A percentile compares a stretch with the other conserved stretches of the same genome.
Evolutionary conservation across 2,797 vertebrate genomes (phyloP).

Genomic region (Rhinophrynus dorsalis): DNA sequence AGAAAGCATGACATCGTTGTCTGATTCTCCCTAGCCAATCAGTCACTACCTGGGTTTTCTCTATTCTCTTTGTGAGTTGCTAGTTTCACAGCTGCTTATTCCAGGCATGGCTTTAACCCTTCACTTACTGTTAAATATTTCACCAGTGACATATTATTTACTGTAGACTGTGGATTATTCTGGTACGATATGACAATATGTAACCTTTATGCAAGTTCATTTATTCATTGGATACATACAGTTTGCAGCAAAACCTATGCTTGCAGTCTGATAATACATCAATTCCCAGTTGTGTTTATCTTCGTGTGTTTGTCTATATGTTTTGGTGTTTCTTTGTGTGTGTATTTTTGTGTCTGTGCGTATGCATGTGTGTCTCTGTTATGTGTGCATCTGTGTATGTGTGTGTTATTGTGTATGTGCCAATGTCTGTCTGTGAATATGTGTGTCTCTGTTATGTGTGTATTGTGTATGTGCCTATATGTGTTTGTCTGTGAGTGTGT

Average conservation of each 20-base stretch:
- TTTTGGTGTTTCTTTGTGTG: too few relatives aligned
- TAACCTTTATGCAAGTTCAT: too few relatives aligned
- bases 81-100: constrained; percentile 11
- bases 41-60: not conserved
- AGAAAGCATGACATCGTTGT: constrained; percentile 50
- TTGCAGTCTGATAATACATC: too few relatives aligned
- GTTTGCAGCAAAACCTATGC: too few relatives aligned
- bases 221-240: too few relatives aligned
- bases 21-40: constrained; percentile 67
- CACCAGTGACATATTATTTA: not conserved
- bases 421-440: not conserved
- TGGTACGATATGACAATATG: too few relatives aligned
- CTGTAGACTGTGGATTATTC: not conserved
- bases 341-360: too few relatives aligned
- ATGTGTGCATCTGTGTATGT: not conserved
- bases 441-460: not conserved
- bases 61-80: constrained; percentile 18
- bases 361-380: not conserved
- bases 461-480: too few relatives aligned
- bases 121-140: not conserved
- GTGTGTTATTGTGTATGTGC: not conserved
- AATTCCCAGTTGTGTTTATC: too few relatives aligned
- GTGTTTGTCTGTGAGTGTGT: too few relatives aligned
- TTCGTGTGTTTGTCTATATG: too few relatives aligned
- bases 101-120: constrained; percentile 14